A percentile compares a stretch with the other conserved stretches of the same genome.
These are phyloP conservation scores for Marmota monax DNA, from an alignment of 2,113 vertebrate species.

Conservation along the genomic window DNA sequence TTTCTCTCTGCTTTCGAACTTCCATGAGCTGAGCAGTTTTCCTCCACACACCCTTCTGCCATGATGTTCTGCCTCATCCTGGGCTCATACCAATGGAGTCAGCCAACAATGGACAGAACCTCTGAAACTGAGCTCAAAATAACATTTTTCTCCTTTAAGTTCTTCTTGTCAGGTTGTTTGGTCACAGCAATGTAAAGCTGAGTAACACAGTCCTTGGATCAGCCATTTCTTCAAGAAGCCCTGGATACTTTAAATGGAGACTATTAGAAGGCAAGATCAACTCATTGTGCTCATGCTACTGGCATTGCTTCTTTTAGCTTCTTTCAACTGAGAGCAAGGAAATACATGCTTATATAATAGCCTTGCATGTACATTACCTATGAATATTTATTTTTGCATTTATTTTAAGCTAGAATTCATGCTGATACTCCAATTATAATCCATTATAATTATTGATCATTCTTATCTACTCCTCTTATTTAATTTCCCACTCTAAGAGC, in stretches of 20 bases:
- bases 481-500: background rate
- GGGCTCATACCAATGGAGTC: no score
- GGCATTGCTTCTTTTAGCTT: background rate
- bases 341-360: background rate
- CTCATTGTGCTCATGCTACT: background rate
- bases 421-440: background rate
- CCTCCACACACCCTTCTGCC: no score
- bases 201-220: background rate
- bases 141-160: no score
- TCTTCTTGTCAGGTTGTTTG: no score
- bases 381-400: background rate
- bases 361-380: background rate
- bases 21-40: no score
- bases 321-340: background rate
- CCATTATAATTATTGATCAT: background rate
- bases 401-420: background rate
- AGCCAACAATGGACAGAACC: no score
- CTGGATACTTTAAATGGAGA: constrained; percentile 13
- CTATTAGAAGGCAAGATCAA: background rate
- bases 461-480: background rate
- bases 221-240: background rate
- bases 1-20: no score
- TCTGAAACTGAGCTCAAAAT: no score
- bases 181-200: no score
- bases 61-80: no score